A percentile compares a stretch with the other conserved stretches of the same genome.
These are phyloP conservation scores for Eristalis pertinax DNA, from an alignment of 2,888 invertebrate genomes.

Conservation along the genomic window DNA sequence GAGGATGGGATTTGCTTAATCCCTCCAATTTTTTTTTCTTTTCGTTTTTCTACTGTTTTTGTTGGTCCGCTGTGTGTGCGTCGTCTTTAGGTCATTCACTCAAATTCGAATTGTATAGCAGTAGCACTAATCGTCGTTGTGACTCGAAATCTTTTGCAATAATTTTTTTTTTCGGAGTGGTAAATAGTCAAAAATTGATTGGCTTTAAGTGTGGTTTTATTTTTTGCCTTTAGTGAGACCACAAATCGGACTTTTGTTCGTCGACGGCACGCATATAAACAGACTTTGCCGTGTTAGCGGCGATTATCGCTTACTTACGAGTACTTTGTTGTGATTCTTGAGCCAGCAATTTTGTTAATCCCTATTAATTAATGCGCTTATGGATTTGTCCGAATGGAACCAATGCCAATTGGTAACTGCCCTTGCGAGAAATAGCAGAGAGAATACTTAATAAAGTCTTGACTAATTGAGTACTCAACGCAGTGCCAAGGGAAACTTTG, in stretches of 20 bases:
- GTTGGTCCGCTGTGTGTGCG: not conserved
- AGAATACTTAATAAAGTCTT: too few relatives aligned
- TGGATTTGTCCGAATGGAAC: not conserved
- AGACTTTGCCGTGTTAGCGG: not conserved
- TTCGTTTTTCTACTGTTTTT: not conserved
- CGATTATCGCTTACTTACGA: not conserved
- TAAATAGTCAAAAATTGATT: not conserved
- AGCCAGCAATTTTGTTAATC: not conserved
- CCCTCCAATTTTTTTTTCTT: slow-evolving; percentile 3
- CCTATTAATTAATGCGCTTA: not conserved
- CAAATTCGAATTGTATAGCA: not conserved
- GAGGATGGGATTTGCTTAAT: slow-evolving; percentile 51
- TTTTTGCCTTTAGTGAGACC: slow-evolving; percentile 12
- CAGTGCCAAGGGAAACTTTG: too few relatives aligned
- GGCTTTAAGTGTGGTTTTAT: not conserved
- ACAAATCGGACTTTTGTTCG: not conserved
- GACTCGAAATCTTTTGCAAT: not conserved
- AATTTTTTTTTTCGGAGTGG: not conserved
- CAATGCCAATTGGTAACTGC: not conserved
- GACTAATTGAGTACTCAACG: too few relatives aligned
- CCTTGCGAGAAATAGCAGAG: too few relatives aligned
- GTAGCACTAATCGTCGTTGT: not conserved
- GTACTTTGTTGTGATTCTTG: not conserved
- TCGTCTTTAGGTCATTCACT: slow-evolving; percentile 22
- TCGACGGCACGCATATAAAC: not conserved